phyloP scores from a whole-genome alignment of 2,888 invertebrate genomes.

The Barypeithes pellucidus region DNA sequence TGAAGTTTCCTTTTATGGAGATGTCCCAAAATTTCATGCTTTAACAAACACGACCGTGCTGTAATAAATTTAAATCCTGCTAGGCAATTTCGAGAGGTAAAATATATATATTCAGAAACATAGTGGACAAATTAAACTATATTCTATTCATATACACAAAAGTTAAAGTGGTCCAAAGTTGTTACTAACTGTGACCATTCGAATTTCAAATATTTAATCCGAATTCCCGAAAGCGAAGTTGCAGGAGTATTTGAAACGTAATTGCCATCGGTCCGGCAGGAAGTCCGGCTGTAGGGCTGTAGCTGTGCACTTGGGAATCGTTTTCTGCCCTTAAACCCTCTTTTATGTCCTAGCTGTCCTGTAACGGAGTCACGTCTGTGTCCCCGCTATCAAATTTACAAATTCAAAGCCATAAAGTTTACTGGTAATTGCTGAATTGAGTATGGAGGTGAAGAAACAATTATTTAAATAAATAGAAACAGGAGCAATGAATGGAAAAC shows the following conservation, averaged over 20 bases:
- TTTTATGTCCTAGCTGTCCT: constrained; percentile 8
- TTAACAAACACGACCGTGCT: too few species aligned
- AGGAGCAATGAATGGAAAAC: too few species aligned
- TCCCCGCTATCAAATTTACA: constrained; percentile 14
- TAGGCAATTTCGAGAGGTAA: too few species aligned
- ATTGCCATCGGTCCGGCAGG: constrained; percentile 45
- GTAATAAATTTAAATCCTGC: too few species aligned
- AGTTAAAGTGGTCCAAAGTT: constrained; percentile 25
- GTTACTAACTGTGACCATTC: constrained; percentile 35
- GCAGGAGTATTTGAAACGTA: constrained; percentile 31
- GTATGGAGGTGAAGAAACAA: not conserved
- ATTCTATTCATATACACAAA: constrained; percentile 15
- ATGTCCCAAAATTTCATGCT: too few species aligned
- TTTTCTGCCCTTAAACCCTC: not conserved
- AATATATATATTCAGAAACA: constrained; percentile 6
- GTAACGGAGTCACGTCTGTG: constrained; percentile 18
- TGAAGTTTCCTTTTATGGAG: too few species aligned
- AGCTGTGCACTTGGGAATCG: constrained; percentile 1
- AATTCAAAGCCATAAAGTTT: constrained; percentile 18
- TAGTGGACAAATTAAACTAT: constrained; percentile 7
- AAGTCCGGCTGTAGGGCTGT: constrained; percentile 38
- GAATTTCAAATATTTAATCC: constrained; percentile 47
- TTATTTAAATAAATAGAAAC: not conserved
- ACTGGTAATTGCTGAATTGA: not conserved
- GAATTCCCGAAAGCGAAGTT: constrained; percentile 40